phyloP scores from a whole-genome alignment of 1,140 invertebrate genomes.

The Neelides sp. region DNA sequence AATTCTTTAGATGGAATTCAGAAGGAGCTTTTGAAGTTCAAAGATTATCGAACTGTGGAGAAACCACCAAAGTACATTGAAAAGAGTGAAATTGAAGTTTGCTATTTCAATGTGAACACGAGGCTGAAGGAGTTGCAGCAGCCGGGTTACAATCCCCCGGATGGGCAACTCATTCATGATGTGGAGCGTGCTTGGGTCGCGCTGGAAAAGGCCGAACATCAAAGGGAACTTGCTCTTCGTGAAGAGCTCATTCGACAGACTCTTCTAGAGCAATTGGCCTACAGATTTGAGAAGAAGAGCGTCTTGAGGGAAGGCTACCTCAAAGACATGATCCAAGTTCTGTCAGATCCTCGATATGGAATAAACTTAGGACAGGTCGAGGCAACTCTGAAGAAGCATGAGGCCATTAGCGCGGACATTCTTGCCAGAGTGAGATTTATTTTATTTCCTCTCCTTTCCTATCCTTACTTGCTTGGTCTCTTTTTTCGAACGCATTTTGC shows the following conservation, averaged over 20 bases:
- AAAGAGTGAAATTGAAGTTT: conserved; percentile 88
- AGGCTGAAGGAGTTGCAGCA: conserved; percentile 86
- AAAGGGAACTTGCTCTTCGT: conserved; percentile 78
- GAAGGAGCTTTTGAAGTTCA: conserved; percentile 74
- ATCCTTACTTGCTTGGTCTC: no score
- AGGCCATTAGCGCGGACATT: conserved; percentile 95
- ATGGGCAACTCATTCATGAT: conserved; percentile 77
- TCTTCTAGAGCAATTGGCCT: conserved; percentile 83
- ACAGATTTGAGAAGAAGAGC: conserved; percentile 91
- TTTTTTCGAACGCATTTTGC: no score
- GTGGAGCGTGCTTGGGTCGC: conserved; percentile 84
- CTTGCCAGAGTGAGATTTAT: conserved; percentile 59
- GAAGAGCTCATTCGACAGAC: conserved; percentile 86
- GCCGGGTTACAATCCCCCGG: conserved; percentile 73
- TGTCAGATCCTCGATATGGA: conserved; percentile 82
- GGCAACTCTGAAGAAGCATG: conserved; percentile 94
- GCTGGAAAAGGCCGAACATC: conserved; percentile 88
- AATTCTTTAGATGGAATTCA: conserved; percentile 93
- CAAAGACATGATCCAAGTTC: conserved; percentile 94
- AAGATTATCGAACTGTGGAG: conserved; percentile 89
- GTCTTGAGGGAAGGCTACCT: conserved; percentile 82
- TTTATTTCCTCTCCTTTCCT: no score
- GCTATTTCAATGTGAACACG: conserved; percentile 94
- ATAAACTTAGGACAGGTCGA: conserved; percentile 85
- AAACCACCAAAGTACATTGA: conserved; percentile 98